Conservation (phyloP, 2,888 invertebrate species). For the Acanthosepion esculentum region DNA sequence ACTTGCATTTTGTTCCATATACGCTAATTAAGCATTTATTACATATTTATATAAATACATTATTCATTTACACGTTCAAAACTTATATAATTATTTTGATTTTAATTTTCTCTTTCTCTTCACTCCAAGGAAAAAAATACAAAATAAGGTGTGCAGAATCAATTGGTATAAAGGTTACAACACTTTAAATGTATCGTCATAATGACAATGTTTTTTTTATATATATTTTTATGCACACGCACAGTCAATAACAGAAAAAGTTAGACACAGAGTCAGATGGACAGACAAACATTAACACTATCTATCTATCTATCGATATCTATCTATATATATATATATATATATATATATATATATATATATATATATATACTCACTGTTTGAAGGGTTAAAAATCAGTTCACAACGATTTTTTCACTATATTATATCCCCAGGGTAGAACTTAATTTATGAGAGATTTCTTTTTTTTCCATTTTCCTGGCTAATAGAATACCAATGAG, state of each 20-base stretch:
- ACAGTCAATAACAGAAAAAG: background rate
- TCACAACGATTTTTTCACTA: too few species aligned
- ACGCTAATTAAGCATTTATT: background rate
- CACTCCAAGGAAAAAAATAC: background rate
- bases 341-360: slow-evolving; percentile 20
- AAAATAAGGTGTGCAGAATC: background rate
- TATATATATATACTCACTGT: background rate
- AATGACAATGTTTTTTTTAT: too few species aligned
- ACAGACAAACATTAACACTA: background rate
- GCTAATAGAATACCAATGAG: too few species aligned
- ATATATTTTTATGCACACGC: too few species aligned
- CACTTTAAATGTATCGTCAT: too few species aligned
- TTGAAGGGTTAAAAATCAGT: too few species aligned
- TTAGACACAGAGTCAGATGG: background rate
- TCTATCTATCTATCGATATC: too few species aligned
- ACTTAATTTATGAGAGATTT: too few species aligned
- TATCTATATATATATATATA: background rate
- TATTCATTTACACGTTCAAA: background rate
- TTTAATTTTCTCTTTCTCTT: background rate
- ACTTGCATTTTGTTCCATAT: background rate
- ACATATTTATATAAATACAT: background rate
- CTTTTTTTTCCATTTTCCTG: too few species aligned
- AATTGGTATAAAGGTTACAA: background rate
- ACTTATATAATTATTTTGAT: background rate
- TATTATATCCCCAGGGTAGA: too few species aligned